A percentile compares a stretch with the other conserved stretches of the same genome.
Evolutionary conservation across 2,113 vertebrate genomes (phyloP).

Genomic region (Gymnogyps californianus): DNA sequence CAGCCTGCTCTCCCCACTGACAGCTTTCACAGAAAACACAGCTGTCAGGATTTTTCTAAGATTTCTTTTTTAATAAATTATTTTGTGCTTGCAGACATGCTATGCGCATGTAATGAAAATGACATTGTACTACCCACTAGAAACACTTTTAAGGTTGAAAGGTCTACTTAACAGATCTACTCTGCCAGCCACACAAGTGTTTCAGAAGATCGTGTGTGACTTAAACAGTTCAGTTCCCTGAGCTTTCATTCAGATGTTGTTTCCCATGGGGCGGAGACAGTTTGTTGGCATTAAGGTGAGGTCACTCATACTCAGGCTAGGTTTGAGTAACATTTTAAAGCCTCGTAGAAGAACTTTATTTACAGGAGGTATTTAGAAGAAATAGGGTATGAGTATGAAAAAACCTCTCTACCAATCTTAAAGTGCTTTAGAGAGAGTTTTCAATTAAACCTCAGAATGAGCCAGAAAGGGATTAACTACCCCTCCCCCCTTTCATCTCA

Average conservation of each 20-base stretch:
- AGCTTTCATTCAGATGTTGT: neutral
- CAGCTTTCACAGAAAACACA: neutral
- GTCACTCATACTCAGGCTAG: neutral
- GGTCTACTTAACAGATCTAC: neutral
- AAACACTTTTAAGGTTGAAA: neutral
- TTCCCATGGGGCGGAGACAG: neutral
- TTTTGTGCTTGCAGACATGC: neutral
- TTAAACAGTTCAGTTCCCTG: neutral
- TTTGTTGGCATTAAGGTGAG: neutral
- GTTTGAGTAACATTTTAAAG: neutral
- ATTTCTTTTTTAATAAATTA: neutral
- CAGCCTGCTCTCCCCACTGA: neutral
- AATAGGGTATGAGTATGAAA: neutral
- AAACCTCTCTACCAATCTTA: neutral
- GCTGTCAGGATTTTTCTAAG: neutral
- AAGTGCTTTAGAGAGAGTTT: neutral
- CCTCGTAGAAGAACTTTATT: neutral
- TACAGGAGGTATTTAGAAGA: neutral
- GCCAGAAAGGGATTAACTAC: neutral
- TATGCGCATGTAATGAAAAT: neutral
- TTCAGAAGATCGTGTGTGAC: neutral
- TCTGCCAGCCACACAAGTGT: neutral
- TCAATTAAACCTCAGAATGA: neutral
- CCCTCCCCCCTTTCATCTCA: neutral
- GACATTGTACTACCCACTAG: neutral